Percentiles rank a stretch among this genome's conserved stretches.
Conservation (phyloP, 2,113 vertebrate genomes). For the Heptranchias perlo region DNA sequence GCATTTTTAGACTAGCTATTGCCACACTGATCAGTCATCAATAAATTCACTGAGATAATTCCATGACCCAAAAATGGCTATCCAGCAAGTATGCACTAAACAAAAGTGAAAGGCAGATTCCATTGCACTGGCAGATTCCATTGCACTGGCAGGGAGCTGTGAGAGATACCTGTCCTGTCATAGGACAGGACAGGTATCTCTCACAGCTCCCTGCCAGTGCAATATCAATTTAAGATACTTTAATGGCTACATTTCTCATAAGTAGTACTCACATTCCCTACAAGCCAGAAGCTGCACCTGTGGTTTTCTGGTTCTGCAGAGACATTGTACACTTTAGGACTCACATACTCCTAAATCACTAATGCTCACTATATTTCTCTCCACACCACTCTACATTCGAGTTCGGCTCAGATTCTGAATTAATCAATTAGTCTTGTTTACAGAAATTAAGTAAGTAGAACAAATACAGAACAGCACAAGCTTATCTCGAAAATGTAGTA, state of each 20-base stretch:
- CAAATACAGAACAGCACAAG: neutral
- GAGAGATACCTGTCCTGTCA: no score
- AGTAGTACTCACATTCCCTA: neutral
- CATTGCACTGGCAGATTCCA: no score
- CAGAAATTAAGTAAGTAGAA: neutral
- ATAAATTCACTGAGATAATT: neutral
- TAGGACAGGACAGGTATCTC: neutral
- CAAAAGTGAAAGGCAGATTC: neutral
- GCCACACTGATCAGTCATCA: neutral
- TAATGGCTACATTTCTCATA: neutral
- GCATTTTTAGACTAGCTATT: neutral
- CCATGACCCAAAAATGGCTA: neutral
- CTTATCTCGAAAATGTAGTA: no score
- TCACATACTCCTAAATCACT: neutral
- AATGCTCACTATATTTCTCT: neutral
- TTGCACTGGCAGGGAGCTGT: no score
- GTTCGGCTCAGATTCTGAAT: neutral
- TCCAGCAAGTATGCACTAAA: neutral
- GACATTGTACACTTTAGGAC: neutral
- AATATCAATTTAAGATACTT: neutral
- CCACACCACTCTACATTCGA: neutral
- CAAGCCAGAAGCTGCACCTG: neutral
- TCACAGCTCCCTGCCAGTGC: neutral
- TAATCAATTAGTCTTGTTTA: neutral
- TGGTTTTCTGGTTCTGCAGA: neutral